Evolutionary conservation across 2,888 invertebrate species (phyloP).

Genomic region (Phanerotoma sp.): DNA sequence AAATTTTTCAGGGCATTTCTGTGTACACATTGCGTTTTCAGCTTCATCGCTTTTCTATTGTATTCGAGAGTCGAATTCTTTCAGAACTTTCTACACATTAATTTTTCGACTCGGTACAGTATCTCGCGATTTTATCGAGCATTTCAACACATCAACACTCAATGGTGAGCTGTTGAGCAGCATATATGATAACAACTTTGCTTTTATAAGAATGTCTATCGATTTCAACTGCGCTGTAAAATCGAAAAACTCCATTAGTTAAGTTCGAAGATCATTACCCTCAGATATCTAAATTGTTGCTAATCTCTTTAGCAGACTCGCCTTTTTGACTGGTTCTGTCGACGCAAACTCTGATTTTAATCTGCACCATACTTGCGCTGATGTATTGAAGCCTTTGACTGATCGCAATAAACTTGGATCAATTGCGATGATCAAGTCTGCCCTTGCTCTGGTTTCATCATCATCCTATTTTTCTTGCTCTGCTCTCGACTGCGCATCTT

Average conservation of each 20-base stretch:
- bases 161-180: slow-evolving; percentile 25
- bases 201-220: slow-evolving; percentile 24
- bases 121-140: slow-evolving; percentile 27
- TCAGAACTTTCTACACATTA: slow-evolving; percentile 22
- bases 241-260: slow-evolving; percentile 24
- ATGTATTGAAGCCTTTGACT: slow-evolving; percentile 21
- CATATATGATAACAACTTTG: slow-evolving; percentile 18
- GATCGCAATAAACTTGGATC: slow-evolving; percentile 17
- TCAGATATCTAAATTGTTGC: slow-evolving; percentile 23
- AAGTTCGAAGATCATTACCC: slow-evolving; percentile 6
- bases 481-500: neutral
- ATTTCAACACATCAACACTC: slow-evolving; percentile 25
- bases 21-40: neutral
- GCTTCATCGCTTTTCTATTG: neutral
- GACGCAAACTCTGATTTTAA: slow-evolving; percentile 17
- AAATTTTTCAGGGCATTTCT: slow-evolving; percentile 10
- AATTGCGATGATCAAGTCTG: slow-evolving; percentile 3
- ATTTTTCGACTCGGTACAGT: slow-evolving; percentile 23
- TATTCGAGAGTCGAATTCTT: slow-evolving; percentile 17
- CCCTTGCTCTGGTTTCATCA: neutral
- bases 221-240: slow-evolving; percentile 22
- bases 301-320: neutral
- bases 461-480: neutral
- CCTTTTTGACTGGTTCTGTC: slow-evolving; percentile 24
- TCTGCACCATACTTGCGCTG: slow-evolving; percentile 22